Evolutionary conservation across 2,888 invertebrate species (phyloP).

Genomic region (Caradrina kadenii): DNA sequence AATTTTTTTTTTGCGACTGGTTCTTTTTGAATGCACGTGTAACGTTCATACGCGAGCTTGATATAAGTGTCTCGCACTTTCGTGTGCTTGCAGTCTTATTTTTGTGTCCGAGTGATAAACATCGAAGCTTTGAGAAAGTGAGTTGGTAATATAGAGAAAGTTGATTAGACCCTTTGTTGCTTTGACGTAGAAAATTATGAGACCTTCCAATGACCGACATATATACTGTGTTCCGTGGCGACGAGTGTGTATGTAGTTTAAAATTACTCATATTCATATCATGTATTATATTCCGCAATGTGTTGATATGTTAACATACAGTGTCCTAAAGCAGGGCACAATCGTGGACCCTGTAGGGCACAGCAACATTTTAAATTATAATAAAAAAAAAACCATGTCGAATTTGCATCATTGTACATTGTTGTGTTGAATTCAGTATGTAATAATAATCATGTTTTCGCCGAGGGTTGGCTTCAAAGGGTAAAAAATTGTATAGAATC

Average conservation of each 20-base stretch:
- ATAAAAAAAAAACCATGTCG: too few relatives aligned
- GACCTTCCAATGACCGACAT: background rate
- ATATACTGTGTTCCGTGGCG: background rate
- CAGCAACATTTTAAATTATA: too few relatives aligned
- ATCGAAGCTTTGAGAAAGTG: slow-evolving; percentile 30
- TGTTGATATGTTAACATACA: too few relatives aligned
- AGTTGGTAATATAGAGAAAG: slow-evolving; percentile 23
- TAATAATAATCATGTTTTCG: slow-evolving; percentile 8
- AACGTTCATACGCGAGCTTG: slow-evolving; percentile 15
- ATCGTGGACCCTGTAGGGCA: too few relatives aligned
- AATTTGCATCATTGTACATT: background rate
- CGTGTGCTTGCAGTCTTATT: slow-evolving; percentile 36
- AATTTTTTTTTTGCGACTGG: slow-evolving; percentile 33
- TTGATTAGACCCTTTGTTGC: slow-evolving; percentile 19
- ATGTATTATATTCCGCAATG: too few relatives aligned
- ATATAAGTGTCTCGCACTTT: slow-evolving; percentile 34
- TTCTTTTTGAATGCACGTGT: slow-evolving; percentile 28
- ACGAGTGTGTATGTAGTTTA: background rate
- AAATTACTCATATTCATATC: too few relatives aligned
- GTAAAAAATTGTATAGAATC: background rate
- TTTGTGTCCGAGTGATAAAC: slow-evolving; percentile 28
- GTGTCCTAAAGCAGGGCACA: too few relatives aligned
- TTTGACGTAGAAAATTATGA: slow-evolving; percentile 2
- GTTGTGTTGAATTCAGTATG: background rate
- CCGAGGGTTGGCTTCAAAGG: slow-evolving; percentile 3